Evolutionary conservation across 2,113 vertebrate species (phyloP), one percentile per base, ranked within the genome.

Genomic region (Drymodes brunneopygia): DNA sequence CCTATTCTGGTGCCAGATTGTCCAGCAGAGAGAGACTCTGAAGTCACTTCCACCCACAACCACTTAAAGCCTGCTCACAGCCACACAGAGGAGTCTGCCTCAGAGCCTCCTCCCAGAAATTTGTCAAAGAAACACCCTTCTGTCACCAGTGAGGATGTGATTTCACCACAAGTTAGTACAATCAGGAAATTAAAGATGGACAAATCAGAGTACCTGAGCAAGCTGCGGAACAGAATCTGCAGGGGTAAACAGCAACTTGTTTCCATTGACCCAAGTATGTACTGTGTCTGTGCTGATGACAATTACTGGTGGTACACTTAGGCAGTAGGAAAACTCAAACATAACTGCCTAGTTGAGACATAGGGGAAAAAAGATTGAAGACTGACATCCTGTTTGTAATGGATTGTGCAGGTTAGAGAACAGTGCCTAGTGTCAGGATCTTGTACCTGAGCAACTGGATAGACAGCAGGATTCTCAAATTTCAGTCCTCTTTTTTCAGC

Each of bases 181-280:
- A n/a, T 86, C 50, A 48, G 82, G 42, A 92, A 38, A 21, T 64
- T 90, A 12, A 86, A 93, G 75, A 61, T 66, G 64, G 69, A 92
- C 57, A 16, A 75, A 12, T 92, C 93, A 22, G 73, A 92, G 33
- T 62, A 91, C 60, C 62, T 94, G 83, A 94, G 16, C 64, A 94
- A 80, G 56, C 86, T 92, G 48, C 73, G 75, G 81, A 94, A 70
- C 92, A 97, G 83, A 85, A 61, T 92, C 77, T 92, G 28, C 96
- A 96, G 97, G 81, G 97, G 89, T 71, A 98, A 90, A 78, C 95
- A 70, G 13, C 94, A 85, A 5, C 79, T 96, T 86, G 89, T 97
- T 90, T 97, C 97, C 60, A 21, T 86, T 96, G 98, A 98, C 66
- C 97, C 97, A 97, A 98, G 98, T 98, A 98, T 97, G 98, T 98